Conservation (phyloP, 1,140 invertebrate species). For the Pygmarrhopalites habei region DNA sequence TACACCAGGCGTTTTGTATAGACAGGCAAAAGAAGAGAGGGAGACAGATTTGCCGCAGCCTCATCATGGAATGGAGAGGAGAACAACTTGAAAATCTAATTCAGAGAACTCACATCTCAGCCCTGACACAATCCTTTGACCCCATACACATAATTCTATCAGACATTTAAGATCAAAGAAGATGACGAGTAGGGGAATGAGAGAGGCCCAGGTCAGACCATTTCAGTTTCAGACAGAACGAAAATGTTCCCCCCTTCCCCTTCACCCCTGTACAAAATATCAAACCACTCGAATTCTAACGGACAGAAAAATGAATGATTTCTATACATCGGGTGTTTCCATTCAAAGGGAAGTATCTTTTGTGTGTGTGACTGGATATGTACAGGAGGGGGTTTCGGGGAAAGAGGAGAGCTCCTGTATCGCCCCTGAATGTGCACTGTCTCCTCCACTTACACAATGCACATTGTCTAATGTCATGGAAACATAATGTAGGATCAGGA, state of each 20-base stretch:
- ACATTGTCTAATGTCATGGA: background rate
- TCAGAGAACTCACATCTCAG: conserved; percentile 20
- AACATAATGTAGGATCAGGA: too few relatives aligned
- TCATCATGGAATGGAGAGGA: background rate
- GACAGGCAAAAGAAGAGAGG: too few relatives aligned
- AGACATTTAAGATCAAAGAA: conserved; percentile 27
- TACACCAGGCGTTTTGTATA: too few relatives aligned
- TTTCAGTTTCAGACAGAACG: background rate
- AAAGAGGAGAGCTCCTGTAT: too few relatives aligned
- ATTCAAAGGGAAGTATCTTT: too few relatives aligned
- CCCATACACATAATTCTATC: conserved; percentile 27
- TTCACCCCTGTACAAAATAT: background rate
- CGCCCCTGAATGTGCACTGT: background rate
- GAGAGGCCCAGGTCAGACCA: too few relatives aligned
- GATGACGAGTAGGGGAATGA: background rate
- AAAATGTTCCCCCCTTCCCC: background rate
- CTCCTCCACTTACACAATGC: background rate
- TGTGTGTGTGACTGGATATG: too few relatives aligned
- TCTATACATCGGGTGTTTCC: too few relatives aligned
- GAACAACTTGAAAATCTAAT: conserved; percentile 23
- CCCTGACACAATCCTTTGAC: conserved; percentile 29
- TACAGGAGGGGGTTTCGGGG: too few relatives aligned
- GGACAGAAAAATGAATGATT: too few relatives aligned
- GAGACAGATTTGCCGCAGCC: too few relatives aligned
- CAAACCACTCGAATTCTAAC: background rate